Conservation (phyloP, 1,140 invertebrate species). For the Conus betulinus region DNA sequence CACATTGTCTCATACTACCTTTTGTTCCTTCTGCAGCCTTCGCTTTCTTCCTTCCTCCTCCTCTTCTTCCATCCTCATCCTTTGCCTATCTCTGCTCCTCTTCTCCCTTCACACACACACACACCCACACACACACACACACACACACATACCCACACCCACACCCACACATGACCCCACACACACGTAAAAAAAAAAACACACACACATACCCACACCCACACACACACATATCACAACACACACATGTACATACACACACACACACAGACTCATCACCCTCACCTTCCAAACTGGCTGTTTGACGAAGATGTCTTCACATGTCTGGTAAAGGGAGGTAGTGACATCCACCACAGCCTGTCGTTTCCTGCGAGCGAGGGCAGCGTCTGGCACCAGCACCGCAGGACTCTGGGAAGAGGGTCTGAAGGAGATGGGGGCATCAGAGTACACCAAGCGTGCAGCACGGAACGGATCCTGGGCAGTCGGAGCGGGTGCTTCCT, state of each 20-base stretch:
- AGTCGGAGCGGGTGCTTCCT: slow-evolving; percentile 24
- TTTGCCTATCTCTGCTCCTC: no score
- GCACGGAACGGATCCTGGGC: slow-evolving; percentile 45
- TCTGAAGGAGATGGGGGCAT: slow-evolving; percentile 48
- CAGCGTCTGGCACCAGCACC: not conserved
- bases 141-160: not conserved
- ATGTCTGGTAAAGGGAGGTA: slow-evolving; percentile 30
- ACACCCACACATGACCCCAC: not conserved
- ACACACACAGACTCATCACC: not conserved
- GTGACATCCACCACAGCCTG: slow-evolving; percentile 23
- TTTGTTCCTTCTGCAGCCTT: no score
- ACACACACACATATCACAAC: not conserved
- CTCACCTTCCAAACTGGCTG: slow-evolving; percentile 40
- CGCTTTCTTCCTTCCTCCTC: no score
- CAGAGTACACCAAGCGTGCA: slow-evolving; percentile 36
- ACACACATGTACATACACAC: not conserved
- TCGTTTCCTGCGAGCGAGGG: not conserved
- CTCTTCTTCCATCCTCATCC: no score
- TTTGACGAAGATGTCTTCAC: slow-evolving; percentile 44
- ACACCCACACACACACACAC: not conserved
- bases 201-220: not conserved
- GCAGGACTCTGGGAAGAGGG: not conserved
- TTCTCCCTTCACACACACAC: not conserved
- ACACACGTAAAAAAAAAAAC: no score
- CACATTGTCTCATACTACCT: no score